phyloP scores from a whole-genome alignment of 2,113 vertebrate species.

The Oncorhynchus kisutch region DNA sequence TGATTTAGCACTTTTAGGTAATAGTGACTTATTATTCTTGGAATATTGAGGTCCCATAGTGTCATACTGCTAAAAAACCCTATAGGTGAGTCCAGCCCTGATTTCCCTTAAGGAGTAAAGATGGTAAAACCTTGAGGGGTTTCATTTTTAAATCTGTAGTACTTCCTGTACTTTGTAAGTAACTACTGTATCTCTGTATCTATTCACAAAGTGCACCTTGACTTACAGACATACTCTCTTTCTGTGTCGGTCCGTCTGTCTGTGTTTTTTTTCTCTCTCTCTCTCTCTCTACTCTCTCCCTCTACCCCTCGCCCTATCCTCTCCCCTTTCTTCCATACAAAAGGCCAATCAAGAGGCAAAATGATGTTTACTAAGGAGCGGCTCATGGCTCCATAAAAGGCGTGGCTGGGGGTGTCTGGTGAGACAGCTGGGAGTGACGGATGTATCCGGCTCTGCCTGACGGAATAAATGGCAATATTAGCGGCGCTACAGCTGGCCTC shows the following conservation, averaged over 20 bases:
- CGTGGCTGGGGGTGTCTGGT: constrained; percentile 16
- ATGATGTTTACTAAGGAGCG: constrained; percentile 45
- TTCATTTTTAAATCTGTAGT: not conserved
- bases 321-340: constrained; percentile 7
- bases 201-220: too few species aligned
- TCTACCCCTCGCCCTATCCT: not conserved
- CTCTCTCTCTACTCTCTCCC: not conserved
- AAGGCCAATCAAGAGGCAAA: constrained; percentile 25
- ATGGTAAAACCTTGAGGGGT: not conserved
- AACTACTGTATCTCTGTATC: too few species aligned
- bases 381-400: constrained; percentile 33
- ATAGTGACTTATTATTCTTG: not conserved
- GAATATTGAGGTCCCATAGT: constrained; percentile 12
- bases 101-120: not conserved
- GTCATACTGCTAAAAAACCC: not conserved
- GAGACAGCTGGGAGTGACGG: constrained; percentile 44
- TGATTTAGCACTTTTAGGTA: constrained; percentile 17
- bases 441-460: constrained; percentile 40
- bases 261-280: not conserved
- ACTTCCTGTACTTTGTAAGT: too few species aligned
- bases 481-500: constrained; percentile 46
- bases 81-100: not conserved
- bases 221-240: not conserved
- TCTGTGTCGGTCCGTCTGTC: not conserved
- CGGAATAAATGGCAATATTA: constrained; percentile 70